Percentiles rank a stretch among this genome's conserved stretches.
Evolutionary conservation across 2,888 invertebrate species (phyloP).

Genomic region (Cerceris ruficornis): DNA sequence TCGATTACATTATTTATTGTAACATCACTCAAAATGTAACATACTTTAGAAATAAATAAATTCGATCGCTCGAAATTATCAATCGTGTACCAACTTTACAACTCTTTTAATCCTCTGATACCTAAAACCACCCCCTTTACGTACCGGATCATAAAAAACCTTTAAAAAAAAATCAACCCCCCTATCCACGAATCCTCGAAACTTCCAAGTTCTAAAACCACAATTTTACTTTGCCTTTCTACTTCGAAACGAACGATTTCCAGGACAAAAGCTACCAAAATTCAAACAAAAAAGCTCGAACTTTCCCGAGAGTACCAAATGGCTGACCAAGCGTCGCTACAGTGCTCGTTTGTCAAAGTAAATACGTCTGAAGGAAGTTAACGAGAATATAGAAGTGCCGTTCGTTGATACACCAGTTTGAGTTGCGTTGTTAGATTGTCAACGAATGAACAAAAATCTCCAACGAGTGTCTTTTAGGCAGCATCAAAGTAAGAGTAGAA

Average conservation of each 20-base stretch:
- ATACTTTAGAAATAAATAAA: neutral
- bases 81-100: neutral
- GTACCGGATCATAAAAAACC: no score
- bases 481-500: neutral
- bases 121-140: no score
- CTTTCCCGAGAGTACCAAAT: conserved; percentile 34
- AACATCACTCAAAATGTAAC: neutral
- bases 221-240: no score
- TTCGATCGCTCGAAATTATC: neutral
- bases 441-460: no score
- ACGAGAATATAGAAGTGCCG: neutral
- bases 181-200: no score
- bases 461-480: no score
- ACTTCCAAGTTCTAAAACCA: no score
- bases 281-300: neutral
- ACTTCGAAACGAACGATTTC: neutral
- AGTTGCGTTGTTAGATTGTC: no score
- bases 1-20: neutral
- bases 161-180: no score
- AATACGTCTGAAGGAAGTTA: neutral
- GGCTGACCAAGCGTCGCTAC: conserved; percentile 60
- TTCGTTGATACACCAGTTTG: neutral
- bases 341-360: conserved; percentile 53
- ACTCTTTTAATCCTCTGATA: no score
- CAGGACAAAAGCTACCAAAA: neutral